Base-by-base conservation (phyloP, 1,140 invertebrate species). In the Drosophila nasuta region DNA sequence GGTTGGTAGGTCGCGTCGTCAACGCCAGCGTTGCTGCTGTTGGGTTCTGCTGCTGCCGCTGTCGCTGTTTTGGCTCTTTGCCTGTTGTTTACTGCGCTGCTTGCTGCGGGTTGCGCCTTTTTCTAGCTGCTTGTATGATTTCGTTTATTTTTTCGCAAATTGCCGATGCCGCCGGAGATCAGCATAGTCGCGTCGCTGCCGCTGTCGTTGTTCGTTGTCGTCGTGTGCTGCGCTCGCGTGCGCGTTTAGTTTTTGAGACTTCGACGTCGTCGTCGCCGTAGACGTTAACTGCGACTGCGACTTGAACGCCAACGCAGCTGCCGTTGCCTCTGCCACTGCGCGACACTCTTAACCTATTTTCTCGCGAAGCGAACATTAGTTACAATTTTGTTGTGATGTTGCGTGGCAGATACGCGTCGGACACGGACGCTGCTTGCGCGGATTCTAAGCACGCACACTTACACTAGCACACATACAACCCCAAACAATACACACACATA, bases 331-430 rank as follows among this genome's bases (percentile, higher is more conserved):
- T 72, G 78, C 79, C 67, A 66, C 78, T 88, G 85, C 75, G 75
- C 85, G 79, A 79, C 82, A 91, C 87, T 90, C 87, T 90, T 90
- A 90, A 90, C 87, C 87, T 90, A 90, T 90, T 91, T 90, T 91
- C 88, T 90, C 88, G 87, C 79, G 70, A 82, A 43, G 58, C 68
- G 77, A 87, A 77, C 86, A 82, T 90, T 90, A 90, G 87, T 91
- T 91, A 90, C 86, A 89, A 90, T 89, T 89, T 90, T 90, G 86
- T 90, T 90, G 86, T 90, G 86, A 90, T 90, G 87, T 89, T 91
- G 87, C 82, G 87, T 89, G 87, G 83, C 86, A 89, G 85, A 89
- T 89, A 90, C 85, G 85, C 81, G 82, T 81, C 75, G 83, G 83
- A 81, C 72, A 82, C 87, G 86, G 86, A 90, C 87, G 87, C 77